phyloP scores from a whole-genome alignment of 2,113 vertebrate genomes.

The Chaenocephalus aceratus region DNA sequence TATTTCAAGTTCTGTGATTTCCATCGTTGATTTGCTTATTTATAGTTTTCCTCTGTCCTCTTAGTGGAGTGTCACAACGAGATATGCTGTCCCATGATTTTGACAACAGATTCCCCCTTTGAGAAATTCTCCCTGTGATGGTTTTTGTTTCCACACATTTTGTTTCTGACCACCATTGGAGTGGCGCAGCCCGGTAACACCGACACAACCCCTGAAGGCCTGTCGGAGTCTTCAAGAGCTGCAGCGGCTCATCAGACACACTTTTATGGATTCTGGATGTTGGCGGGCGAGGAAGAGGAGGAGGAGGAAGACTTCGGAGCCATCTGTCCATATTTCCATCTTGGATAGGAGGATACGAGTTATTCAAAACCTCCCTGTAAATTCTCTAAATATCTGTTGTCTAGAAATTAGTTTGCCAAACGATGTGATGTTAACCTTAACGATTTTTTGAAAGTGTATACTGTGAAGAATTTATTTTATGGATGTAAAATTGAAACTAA shows the following conservation, averaged over 20 bases:
- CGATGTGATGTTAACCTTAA: slow-evolving; percentile 46
- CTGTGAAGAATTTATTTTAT: slow-evolving; percentile 81
- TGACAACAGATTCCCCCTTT: slow-evolving; percentile 25
- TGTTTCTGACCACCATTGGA: slow-evolving; percentile 23
- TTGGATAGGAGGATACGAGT: not conserved
- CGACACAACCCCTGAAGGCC: slow-evolving; percentile 5
- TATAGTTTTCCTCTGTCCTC: slow-evolving; percentile 53
- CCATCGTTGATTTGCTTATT: slow-evolving; percentile 56
- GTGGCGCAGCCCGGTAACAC: not conserved
- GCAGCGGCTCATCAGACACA: slow-evolving; percentile 8
- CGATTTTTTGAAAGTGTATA: slow-evolving; percentile 67
- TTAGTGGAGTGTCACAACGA: slow-evolving; percentile 38
- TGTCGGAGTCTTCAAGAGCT: not conserved
- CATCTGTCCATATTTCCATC: slow-evolving; percentile 42
- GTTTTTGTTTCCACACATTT: slow-evolving; percentile 11
- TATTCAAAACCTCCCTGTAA: slow-evolving; percentile 41
- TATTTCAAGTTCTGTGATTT: slow-evolving; percentile 48
- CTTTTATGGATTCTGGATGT: slow-evolving; percentile 10
- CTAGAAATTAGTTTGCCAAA: slow-evolving; percentile 73
- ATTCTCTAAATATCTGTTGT: slow-evolving; percentile 57
- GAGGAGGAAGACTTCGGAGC: slow-evolving; percentile 21
- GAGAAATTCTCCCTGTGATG: not conserved
- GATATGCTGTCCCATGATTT: slow-evolving; percentile 23
- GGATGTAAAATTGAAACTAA: slow-evolving; percentile 73
- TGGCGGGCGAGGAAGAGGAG: slow-evolving; percentile 22